Evolutionary conservation across 1,140 invertebrate genomes (phyloP).

Genomic region (Brachionus manjavacas): DNA sequence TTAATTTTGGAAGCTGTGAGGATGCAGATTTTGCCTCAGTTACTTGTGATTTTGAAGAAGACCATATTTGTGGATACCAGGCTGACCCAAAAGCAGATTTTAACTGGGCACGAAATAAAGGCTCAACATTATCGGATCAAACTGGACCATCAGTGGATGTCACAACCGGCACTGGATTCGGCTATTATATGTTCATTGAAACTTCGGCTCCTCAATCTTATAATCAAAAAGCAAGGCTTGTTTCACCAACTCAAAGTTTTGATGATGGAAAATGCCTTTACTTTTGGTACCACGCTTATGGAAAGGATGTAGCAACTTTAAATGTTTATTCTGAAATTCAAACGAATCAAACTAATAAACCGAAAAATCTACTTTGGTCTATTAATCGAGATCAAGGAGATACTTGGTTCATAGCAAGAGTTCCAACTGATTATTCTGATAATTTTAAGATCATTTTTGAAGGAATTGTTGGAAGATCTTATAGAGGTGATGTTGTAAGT

Average conservation of each 20-base stretch:
- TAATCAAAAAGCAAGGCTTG: not conserved
- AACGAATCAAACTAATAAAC: not conserved
- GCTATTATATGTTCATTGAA: slow-evolving; percentile 46
- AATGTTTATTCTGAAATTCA: slow-evolving; percentile 47
- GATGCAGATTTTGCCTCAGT: not conserved
- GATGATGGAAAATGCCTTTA: slow-evolving; percentile 43
- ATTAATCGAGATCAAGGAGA: slow-evolving; percentile 12
- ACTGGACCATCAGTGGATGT: slow-evolving; percentile 44
- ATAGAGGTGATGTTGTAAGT: not conserved
- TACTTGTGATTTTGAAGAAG: slow-evolving; percentile 31
- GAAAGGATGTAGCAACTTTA: slow-evolving; percentile 47
- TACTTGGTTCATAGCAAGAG: slow-evolving; percentile 8
- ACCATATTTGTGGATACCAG: slow-evolving; percentile 47
- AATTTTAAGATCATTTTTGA: slow-evolving; percentile 26
- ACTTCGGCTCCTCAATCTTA: not conserved
- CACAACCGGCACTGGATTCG: not conserved
- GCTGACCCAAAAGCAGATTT: slow-evolving; percentile 51
- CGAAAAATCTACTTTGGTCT: not conserved
- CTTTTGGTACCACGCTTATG: slow-evolving; percentile 50
- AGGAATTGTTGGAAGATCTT: not conserved
- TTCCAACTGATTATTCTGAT: not conserved
- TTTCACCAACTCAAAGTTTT: not conserved
- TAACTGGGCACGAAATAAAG: slow-evolving; percentile 51
- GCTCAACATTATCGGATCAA: slow-evolving; percentile 40
- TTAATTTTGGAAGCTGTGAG: slow-evolving; percentile 7